A percentile compares a stretch with the other conserved stretches of the same genome.
Evolutionary conservation across 2,888 invertebrate species (phyloP).

Genomic region (Andrena hattorfiana): DNA sequence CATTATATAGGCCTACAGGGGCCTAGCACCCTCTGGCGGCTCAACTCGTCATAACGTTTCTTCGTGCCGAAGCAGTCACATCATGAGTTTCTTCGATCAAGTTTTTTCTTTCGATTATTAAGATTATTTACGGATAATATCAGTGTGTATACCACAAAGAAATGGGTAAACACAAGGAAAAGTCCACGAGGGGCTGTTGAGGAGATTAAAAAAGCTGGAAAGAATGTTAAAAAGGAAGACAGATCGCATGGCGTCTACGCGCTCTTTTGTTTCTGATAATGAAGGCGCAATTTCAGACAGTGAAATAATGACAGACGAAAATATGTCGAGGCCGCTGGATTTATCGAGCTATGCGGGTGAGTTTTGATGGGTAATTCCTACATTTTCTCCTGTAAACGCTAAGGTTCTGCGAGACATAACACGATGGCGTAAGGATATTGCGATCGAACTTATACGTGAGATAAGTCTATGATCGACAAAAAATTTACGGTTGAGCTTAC

Average conservation of each 20-base stretch:
- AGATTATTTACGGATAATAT: no score
- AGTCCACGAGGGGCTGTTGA: neutral
- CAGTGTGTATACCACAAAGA: neutral
- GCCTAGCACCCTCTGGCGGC: no score
- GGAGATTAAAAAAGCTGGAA: neutral
- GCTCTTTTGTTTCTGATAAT: neutral
- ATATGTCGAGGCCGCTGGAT: neutral
- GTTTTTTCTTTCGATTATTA: no score
- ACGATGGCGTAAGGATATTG: neutral
- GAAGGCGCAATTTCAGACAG: neutral
- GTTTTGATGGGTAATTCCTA: neutral
- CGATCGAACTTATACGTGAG: neutral
- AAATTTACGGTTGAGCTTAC: neutral
- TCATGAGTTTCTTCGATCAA: no score
- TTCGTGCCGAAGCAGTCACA: neutral
- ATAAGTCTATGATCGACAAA: neutral
- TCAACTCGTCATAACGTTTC: neutral
- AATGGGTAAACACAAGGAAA: neutral
- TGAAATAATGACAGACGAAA: no score
- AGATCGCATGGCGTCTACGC: neutral
- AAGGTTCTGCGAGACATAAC: slow-evolving; percentile 1
- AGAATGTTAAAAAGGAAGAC: neutral
- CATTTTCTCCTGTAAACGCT: neutral
- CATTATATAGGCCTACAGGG: no score
- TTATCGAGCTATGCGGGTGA: neutral